Base-by-base conservation (phyloP, 1,140 invertebrate species). In the Akabosia matsudoensis region DNA sequence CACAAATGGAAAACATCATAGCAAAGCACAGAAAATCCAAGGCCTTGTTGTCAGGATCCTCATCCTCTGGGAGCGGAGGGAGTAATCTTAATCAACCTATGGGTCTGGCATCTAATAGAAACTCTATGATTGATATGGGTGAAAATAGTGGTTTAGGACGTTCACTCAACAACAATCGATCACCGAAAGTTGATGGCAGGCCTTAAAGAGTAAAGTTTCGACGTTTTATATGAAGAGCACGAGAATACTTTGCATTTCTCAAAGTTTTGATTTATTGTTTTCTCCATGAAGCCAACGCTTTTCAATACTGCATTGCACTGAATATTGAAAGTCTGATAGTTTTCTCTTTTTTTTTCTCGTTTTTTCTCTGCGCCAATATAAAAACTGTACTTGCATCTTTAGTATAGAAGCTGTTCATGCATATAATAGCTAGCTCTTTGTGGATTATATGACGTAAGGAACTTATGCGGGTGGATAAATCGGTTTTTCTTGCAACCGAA, bases 11-110 rank as follows among this genome's bases (percentile, higher is more conserved):
- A 31, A 67, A 28, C 13, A 67, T 67, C n/a, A 67, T 67, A 10
- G 61, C 61, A 30, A 28, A 31, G 22, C 61, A 67, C 61, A 67
- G 61, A 31, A 67, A 67, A n/a, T 67, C 61, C 26, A 67, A 67
- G n/a, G 61, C 61, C 10, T 30, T 67, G 28, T 22, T 67, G 10
- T 67, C 61, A 30, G 61, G 61, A 31, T 28, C 26, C 1, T 67
- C 61, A 3, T 30, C 26, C 7, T 67, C 61, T 30, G 61, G 61
- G 31, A 67, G 61, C n/a, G 61, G 61, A 30, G n/a, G 61, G 13
- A 31, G 61, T 31, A 31, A 31, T 30, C 61, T 30, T 30, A 28
- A 67, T 30, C 61, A 67, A 7, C 61, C 28, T 31, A 7, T 2
- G 4, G 54, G 54, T 31, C n/a, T 30, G 10, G 2, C 61, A 30